These are phyloP conservation scores for Acanthiza pusilla DNA, from an alignment of 2,797 vertebrate genomes.

Conservation along the genomic window DNA sequence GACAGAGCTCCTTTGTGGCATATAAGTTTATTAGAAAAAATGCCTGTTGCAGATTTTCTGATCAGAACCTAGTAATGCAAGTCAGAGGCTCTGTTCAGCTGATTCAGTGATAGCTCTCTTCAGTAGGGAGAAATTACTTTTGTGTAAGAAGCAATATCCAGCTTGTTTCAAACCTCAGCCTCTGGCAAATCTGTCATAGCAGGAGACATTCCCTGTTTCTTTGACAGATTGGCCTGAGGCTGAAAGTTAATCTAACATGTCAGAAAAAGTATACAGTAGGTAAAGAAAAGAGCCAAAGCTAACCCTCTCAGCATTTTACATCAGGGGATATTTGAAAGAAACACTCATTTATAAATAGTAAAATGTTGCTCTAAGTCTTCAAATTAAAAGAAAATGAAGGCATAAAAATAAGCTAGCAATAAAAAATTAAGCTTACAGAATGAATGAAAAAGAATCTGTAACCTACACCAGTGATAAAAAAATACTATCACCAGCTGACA, in stretches of 20 bases:
- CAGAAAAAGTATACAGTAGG: constrained; percentile 67
- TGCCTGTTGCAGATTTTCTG: constrained; percentile 60
- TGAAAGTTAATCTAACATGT: constrained; percentile 79
- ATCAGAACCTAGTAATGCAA: constrained; percentile 65
- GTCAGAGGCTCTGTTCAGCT: constrained; percentile 62
- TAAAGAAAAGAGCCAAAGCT: constrained; percentile 30
- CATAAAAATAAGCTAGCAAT: constrained; percentile 17
- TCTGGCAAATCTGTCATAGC: constrained; percentile 76
- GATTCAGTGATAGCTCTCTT: constrained; percentile 71
- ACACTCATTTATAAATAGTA: neutral
- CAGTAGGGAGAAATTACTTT: constrained; percentile 73
- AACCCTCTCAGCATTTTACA: constrained; percentile 44
- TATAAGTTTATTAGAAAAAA: constrained; percentile 64
- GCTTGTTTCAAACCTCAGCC: constrained; percentile 74
- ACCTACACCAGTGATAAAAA: neutral
- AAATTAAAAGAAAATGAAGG: constrained; percentile 35
- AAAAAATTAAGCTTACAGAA: constrained; percentile 17
- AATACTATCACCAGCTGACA: neutral
- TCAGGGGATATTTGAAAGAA: constrained; percentile 19
- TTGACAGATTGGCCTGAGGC: constrained; percentile 76
- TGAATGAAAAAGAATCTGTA: neutral
- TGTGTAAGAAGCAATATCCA: constrained; percentile 74
- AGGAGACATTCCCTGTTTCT: constrained; percentile 77
- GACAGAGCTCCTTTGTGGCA: constrained; percentile 42
- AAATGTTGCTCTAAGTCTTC: neutral